Evolutionary conservation across 37 sponge, comb jelly and placozoan genomes (phyloP).

Genomic region (Diacarnus erythraeanus): DNA sequence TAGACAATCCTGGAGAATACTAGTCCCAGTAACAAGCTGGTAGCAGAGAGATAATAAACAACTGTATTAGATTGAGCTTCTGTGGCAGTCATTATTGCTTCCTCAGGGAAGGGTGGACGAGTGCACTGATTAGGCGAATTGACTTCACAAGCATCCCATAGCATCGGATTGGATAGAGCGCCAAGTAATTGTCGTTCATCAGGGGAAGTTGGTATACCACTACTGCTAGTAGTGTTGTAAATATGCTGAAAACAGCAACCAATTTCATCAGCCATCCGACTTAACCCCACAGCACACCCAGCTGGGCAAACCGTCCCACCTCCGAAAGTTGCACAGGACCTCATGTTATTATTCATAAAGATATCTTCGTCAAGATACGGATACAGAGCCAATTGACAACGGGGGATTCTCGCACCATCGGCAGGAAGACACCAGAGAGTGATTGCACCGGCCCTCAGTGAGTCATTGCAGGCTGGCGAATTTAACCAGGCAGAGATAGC

Average conservation of each 20-base stretch:
- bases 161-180: background rate
- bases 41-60: background rate
- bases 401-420: background rate
- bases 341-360: background rate
- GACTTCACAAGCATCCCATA: background rate
- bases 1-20: no score
- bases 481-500: background rate
- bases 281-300: background rate
- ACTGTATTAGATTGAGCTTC: background rate
- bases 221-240: conserved; percentile 1
- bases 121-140: background rate
- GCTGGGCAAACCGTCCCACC: no score
- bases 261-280: background rate
- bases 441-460: background rate
- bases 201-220: no score
- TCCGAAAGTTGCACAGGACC: no score
- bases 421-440: background rate
- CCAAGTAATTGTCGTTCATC: no score
- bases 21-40: no score
- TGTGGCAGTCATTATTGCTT: background rate
- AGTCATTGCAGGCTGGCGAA: background rate
- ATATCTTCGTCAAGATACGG: background rate
- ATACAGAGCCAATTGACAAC: background rate
- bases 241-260: conserved; percentile 9
- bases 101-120: background rate